Evolutionary conservation across 2,888 invertebrate species (phyloP), one percentile per base, ranked within the genome.

Genomic region (Octodonta nipae): DNA sequence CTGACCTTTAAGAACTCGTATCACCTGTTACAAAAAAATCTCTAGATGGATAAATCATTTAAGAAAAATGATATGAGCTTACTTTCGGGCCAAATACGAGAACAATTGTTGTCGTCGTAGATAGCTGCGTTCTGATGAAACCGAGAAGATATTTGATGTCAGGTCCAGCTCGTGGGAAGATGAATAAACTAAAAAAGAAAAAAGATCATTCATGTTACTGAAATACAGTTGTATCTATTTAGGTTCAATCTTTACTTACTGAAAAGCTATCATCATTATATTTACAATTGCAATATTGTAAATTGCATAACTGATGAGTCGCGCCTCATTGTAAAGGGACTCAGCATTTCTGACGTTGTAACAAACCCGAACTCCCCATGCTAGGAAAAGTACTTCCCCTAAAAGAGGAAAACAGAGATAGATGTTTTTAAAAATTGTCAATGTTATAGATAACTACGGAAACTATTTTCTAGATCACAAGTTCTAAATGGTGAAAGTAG

Each of bases 281-380:
- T 92, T 92, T 50, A 91, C 86, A 34, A 86, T 72, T 46, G 89
- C 87, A 51, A 91, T 91, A 61, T 91, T 92, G 67, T 92, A 92
- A 44, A 91, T 88, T 31, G 91, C 88, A 62, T 87, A 88, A 37
- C 88, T 89, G 59, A 92, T 92, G 49, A 86, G 75, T 47, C 85
- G 71, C 10, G 91, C 91, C 63, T 92, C 92, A 62, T 91, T 89
- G 66, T 88, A 91, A 22, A 88, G 68, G 26, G 88, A 88, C 58
- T 91, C 89, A 0, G 89, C 89, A 61, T 91, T 88, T 36, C 85
- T 69, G 3, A 86, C 85, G 47, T 84, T 78, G 60, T 85, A 86
- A 52, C 86, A 86, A 16, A 86, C 84, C 28, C 81, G 70, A 25
- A 86, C 79, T 32, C 86, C 86, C 84, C 85, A 86, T 12, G 82